These are phyloP conservation scores for Epizoanthus stellaris DNA, from an alignment of 92 coral and sea anemone species.

Conservation along the genomic window DNA sequence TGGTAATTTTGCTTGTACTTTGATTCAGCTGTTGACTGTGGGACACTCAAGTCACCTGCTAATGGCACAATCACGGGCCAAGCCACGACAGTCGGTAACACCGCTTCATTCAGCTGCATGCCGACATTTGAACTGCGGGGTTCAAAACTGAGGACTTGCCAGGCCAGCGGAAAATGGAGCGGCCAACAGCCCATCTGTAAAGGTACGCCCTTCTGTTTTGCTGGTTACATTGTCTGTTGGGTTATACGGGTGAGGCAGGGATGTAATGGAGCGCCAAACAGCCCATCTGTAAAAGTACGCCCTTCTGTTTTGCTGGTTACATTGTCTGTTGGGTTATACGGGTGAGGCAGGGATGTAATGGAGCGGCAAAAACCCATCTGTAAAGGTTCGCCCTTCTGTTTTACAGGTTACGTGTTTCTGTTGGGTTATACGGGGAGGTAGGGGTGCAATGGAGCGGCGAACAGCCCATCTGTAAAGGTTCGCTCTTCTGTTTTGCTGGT, in stretches of 20 bases:
- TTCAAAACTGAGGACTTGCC: constrained; percentile 72
- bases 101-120: constrained; percentile 71
- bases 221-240: neutral
- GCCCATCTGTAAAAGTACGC: constrained; percentile 71
- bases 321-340: neutral
- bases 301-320: neutral
- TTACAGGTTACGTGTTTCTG: neutral
- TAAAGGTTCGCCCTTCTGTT: constrained; percentile 44
- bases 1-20: neutral
- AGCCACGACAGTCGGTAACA: constrained; percentile 48
- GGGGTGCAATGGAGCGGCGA: neutral
- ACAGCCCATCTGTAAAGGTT: constrained; percentile 55
- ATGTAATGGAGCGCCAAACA: constrained; percentile 81
- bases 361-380: constrained; percentile 7
- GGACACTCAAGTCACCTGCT: constrained; percentile 43
- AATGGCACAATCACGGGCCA: constrained; percentile 55
- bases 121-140: constrained; percentile 79
- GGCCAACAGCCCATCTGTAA: constrained; percentile 76
- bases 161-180: constrained; percentile 86
- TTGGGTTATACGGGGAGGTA: neutral
- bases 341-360: neutral
- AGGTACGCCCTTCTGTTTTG: constrained; percentile 36
- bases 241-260: neutral
- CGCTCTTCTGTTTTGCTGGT: neutral
- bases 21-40: constrained; percentile 68